Evolutionary conservation across 1,140 invertebrate genomes (phyloP).

Genomic region (Penaeus indicus): DNA sequence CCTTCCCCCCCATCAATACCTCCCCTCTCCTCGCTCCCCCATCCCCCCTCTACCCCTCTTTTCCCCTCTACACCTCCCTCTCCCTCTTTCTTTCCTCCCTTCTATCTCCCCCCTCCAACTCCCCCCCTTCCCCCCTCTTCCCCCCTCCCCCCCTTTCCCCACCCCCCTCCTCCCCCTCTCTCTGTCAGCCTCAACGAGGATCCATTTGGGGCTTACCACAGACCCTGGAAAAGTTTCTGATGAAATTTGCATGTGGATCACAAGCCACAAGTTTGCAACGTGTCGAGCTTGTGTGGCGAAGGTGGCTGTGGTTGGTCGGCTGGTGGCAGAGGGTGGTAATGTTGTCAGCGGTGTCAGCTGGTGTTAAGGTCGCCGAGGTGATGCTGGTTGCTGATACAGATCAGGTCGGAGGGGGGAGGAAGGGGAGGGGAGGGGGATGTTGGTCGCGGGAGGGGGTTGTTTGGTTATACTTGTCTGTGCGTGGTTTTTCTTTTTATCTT

Average conservation of each 20-base stretch:
- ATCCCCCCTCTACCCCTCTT: not conserved
- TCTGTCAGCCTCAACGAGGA: slow-evolving; percentile 43
- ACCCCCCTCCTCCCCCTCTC: not conserved
- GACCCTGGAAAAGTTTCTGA: slow-evolving; percentile 55
- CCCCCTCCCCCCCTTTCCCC: not conserved
- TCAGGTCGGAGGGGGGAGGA: not conserved
- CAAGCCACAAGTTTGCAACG: slow-evolving; percentile 48
- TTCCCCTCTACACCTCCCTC: not conserved
- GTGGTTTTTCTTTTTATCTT: not conserved
- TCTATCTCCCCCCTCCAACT: not conserved
- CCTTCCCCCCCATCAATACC: not conserved
- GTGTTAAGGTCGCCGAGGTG: too few species aligned
- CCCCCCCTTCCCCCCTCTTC: not conserved
- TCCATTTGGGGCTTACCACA: slow-evolving; percentile 52
- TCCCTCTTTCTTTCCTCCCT: not conserved
- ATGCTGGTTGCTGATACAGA: not conserved
- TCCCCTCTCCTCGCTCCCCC: not conserved
- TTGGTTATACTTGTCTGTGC: not conserved
- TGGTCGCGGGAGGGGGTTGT: not conserved
- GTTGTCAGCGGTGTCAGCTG: too few species aligned
- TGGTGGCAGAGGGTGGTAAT: too few species aligned
- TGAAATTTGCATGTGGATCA: slow-evolving; percentile 57
- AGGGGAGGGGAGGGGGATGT: not conserved
- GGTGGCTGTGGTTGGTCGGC: too few species aligned
- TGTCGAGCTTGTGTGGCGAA: too few species aligned